phyloP scores from a whole-genome alignment of 2,888 invertebrate species.

The Theodoxus fluviatilis region DNA sequence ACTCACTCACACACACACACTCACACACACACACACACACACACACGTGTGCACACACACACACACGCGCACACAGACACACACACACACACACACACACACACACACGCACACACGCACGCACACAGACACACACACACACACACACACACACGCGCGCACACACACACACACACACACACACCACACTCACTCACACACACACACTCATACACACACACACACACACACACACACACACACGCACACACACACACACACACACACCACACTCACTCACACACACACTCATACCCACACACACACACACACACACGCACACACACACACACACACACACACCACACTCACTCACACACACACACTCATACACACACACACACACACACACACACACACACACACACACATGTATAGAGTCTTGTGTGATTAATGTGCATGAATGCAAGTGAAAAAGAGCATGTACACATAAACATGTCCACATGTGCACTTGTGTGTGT shows the following conservation, averaged over 20 bases:
- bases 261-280: no score
- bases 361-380: slow-evolving; percentile 10
- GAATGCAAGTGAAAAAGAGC: not conserved
- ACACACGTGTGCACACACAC: slow-evolving; percentile 26
- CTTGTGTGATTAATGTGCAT: not conserved
- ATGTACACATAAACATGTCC: not conserved
- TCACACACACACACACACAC: slow-evolving; percentile 28
- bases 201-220: not conserved
- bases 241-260: not conserved
- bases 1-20: slow-evolving; percentile 26
- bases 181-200: not conserved
- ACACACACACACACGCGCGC: not conserved
- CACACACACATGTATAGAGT: not conserved
- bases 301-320: no score
- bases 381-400: slow-evolving; percentile 10
- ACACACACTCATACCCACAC: no score
- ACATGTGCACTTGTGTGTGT: not conserved
- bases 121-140: slow-evolving; percentile 8
- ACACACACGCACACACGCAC: slow-evolving; percentile 20
- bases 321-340: slow-evolving; percentile 17
- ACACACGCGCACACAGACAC: slow-evolving; percentile 28
- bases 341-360: slow-evolving; percentile 13
- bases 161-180: slow-evolving; percentile 4
- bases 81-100: slow-evolving; percentile 26
- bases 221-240: not conserved